Evolutionary conservation across 2,113 vertebrate genomes (phyloP).

Genomic region (Brevimyrus niger): DNA sequence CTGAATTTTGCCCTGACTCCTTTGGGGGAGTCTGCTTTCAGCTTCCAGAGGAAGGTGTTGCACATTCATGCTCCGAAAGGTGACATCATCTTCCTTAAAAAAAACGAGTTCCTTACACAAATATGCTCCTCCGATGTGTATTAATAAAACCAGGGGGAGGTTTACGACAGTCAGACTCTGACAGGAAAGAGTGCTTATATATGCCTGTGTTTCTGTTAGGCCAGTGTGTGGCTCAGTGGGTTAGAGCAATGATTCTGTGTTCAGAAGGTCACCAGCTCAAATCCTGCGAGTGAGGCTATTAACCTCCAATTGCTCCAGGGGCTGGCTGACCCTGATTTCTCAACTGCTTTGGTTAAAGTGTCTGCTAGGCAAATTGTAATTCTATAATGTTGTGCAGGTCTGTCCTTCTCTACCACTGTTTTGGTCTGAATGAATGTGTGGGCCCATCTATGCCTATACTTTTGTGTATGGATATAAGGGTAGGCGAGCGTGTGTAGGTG

Average conservation of each 20-base stretch:
- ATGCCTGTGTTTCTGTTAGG: not conserved
- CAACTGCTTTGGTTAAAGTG: not conserved
- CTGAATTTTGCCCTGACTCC: no score
- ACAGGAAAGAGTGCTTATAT: not conserved
- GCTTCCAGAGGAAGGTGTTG: not conserved
- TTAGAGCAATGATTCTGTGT: not conserved
- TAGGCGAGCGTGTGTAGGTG: not conserved
- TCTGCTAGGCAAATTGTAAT: not conserved
- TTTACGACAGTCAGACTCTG: not conserved
- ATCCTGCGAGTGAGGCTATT: not conserved
- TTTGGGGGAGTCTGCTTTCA: not conserved
- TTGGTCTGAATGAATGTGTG: not conserved
- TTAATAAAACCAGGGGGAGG: not conserved
- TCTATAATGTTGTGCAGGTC: not conserved
- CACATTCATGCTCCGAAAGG: not conserved
- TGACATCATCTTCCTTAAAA: not conserved
- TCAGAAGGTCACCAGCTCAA: not conserved
- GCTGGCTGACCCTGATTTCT: not conserved
- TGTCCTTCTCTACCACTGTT: no score
- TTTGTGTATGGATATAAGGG: not conserved
- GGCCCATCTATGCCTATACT: not conserved
- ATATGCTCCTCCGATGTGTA: not conserved
- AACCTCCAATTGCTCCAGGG: not conserved
- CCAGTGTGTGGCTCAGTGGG: not conserved
- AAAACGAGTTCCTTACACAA: not conserved